Evolutionary conservation across 2,797 vertebrate species (phyloP).

Genomic region (Sparus aurata): DNA sequence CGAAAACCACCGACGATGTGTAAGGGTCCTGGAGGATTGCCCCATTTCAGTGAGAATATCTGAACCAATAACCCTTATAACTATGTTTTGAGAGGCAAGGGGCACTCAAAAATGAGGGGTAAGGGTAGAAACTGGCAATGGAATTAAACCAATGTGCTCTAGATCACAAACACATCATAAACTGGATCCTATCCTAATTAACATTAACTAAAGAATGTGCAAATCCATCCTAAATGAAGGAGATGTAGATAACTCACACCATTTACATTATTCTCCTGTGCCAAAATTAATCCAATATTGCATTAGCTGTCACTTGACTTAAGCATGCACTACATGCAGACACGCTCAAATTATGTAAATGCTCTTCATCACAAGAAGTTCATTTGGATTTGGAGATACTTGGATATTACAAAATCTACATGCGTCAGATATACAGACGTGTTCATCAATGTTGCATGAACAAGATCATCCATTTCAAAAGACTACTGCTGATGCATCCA

Average conservation of each 20-base stretch:
- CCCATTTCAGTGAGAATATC: too few relatives aligned
- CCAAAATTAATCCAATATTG: neutral
- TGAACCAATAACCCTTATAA: too few relatives aligned
- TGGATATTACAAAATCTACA: constrained; percentile 4
- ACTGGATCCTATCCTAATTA: too few relatives aligned
- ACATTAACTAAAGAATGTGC: too few relatives aligned
- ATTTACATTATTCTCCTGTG: neutral
- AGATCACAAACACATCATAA: too few relatives aligned
- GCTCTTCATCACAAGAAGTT: neutral
- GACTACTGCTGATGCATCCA: neutral
- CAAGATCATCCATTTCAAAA: neutral
- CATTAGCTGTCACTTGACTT: neutral
- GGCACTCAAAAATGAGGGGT: too few relatives aligned
- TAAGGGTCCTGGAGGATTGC: too few relatives aligned
- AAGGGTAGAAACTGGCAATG: too few relatives aligned
- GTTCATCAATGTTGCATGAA: neutral
- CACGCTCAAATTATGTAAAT: neutral
- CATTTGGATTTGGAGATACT: neutral
- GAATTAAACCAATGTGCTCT: too few relatives aligned
- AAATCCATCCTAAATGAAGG: neutral
- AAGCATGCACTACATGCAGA: neutral
- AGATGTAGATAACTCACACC: neutral
- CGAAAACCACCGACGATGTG: too few relatives aligned
- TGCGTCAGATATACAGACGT: neutral
- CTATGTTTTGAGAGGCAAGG: too few relatives aligned